Evolutionary conservation across 2,797 vertebrate species (phyloP).

Genomic region (Valencia hispanica): DNA sequence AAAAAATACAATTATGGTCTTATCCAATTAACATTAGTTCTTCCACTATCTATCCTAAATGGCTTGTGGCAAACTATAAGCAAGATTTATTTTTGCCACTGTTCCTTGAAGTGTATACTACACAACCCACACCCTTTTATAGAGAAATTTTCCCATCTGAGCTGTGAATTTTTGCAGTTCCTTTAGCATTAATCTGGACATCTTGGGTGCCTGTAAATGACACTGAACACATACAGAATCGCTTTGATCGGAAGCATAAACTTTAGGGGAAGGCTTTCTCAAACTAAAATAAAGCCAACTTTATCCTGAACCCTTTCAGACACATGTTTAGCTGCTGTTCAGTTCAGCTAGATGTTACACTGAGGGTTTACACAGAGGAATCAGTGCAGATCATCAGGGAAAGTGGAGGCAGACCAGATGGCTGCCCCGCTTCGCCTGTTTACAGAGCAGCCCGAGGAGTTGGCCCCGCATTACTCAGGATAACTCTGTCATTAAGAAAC

Average conservation of each 20-base stretch:
- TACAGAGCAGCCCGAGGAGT: constrained; percentile 46
- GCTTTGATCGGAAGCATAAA: not conserved
- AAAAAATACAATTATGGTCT: too few species aligned
- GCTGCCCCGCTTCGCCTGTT: constrained; percentile 61
- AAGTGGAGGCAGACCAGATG: constrained; percentile 64
- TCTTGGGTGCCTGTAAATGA: too few species aligned
- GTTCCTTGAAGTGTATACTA: too few species aligned
- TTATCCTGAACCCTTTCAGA: not conserved
- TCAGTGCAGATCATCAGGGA: constrained; percentile 21
- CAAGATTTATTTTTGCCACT: too few species aligned
- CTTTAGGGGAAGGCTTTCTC: not conserved
- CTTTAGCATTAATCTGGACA: too few species aligned
- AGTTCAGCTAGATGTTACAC: not conserved
- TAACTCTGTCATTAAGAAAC: constrained; percentile 71
- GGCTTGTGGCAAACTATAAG: too few species aligned
- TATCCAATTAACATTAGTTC: too few species aligned
- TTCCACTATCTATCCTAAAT: too few species aligned
- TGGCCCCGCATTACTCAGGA: constrained; percentile 36
- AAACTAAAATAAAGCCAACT: not conserved
- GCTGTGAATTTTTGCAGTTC: too few species aligned
- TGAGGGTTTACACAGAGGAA: constrained; percentile 25
- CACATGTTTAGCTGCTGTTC: not conserved
- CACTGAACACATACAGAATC: not conserved
- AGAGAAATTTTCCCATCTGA: too few species aligned
- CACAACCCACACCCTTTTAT: too few species aligned